These are phyloP conservation scores for Neuroterus valhalla DNA, from an alignment of 1,140 invertebrate genomes.

Conservation along the genomic window DNA sequence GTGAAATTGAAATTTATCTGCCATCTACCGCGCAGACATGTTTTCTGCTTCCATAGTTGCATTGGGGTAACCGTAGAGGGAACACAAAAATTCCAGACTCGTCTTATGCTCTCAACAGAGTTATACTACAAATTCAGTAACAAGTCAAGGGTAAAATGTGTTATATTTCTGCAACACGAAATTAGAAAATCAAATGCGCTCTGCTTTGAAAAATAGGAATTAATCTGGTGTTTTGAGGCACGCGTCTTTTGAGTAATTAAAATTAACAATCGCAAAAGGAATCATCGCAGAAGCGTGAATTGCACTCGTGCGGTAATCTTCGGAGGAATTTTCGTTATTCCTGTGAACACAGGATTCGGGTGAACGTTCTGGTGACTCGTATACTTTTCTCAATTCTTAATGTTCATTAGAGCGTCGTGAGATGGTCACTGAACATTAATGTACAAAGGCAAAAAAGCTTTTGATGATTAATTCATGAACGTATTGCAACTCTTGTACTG, in stretches of 20 bases:
- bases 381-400: conserved; percentile 43
- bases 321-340: conserved; percentile 58
- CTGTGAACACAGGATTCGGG: conserved; percentile 71
- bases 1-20: too few species aligned
- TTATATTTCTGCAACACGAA: conserved; percentile 33
- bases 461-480: conserved; percentile 56
- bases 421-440: conserved; percentile 58
- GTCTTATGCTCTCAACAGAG: too few species aligned
- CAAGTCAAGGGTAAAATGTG: too few species aligned
- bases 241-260: too few species aligned
- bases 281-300: conserved; percentile 12
- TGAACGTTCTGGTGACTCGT: conserved; percentile 61
- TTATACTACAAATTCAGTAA: too few species aligned
- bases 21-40: too few species aligned
- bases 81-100: too few species aligned
- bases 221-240: too few species aligned
- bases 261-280: neutral
- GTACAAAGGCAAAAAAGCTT: conserved; percentile 58
- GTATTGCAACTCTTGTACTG: conserved; percentile 44
- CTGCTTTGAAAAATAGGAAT: neutral
- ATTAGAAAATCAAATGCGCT: neutral
- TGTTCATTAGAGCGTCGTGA: conserved; percentile 49
- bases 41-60: too few species aligned
- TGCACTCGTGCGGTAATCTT: conserved; percentile 1
- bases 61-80: too few species aligned